Evolutionary conservation across 1,140 invertebrate species (phyloP).

Genomic region (Leucophenga varia): DNA sequence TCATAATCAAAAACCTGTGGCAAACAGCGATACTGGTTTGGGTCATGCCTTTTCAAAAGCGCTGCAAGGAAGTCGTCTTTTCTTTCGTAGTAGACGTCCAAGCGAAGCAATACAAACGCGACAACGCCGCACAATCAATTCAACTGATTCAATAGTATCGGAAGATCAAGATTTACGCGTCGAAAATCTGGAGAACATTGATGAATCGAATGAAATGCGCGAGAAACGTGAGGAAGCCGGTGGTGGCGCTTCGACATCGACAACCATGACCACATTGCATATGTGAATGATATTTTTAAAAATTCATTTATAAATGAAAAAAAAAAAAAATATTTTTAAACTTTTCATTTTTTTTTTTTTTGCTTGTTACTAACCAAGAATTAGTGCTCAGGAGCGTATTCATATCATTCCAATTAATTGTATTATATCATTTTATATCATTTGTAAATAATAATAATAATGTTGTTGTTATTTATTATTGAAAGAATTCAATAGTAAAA

Average conservation of each 20-base stretch:
- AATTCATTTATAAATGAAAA: no score
- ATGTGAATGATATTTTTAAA: constrained; percentile 17
- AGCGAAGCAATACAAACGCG: not conserved
- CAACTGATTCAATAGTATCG: not conserved
- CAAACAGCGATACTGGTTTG: constrained; percentile 23
- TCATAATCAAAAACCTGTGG: no score
- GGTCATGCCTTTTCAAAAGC: constrained; percentile 13
- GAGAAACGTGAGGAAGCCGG: not conserved
- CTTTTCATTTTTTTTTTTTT: no score
- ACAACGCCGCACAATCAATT: not conserved
- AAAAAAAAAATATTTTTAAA: no score
- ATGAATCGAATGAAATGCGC: not conserved
- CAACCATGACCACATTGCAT: constrained; percentile 28
- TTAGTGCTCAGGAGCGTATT: no score
- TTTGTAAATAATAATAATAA: no score
- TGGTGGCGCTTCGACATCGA: constrained; percentile 4
- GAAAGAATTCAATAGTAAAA: no score
- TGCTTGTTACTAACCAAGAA: no score
- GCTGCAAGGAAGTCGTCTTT: constrained; percentile 7
- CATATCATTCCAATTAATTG: no score
- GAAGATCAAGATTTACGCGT: constrained; percentile 15
- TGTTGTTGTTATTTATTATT: no score
- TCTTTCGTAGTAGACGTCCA: no score
- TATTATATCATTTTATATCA: no score
- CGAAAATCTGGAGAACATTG: constrained; percentile 19